Percentiles rank a stretch among this genome's conserved stretches.
phyloP scores from a whole-genome alignment of 1,140 invertebrate species.

The Wasmannia auropunctata region DNA sequence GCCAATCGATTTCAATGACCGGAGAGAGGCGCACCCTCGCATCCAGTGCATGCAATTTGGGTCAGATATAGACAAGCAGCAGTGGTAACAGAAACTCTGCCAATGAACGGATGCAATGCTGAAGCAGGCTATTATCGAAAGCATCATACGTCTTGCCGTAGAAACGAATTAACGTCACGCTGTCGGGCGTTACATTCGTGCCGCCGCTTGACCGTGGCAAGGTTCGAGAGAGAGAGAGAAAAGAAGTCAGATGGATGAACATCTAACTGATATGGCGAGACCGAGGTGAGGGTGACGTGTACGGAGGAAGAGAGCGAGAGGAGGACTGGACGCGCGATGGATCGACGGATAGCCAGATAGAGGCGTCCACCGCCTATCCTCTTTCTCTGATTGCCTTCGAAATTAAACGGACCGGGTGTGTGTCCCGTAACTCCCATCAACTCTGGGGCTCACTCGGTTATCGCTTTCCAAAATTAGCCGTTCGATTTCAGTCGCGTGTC shows the following conservation, averaged over 20 bases:
- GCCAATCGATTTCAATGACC: constrained; percentile 23
- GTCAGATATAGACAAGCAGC: constrained; percentile 31
- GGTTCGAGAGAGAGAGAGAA: not conserved
- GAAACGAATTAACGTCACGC: constrained; percentile 75
- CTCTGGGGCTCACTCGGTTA: constrained; percentile 49
- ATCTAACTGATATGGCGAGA: constrained; percentile 48
- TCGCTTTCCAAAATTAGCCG: constrained; percentile 70
- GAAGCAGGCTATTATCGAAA: constrained; percentile 48
- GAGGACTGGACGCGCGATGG: constrained; percentile 17
- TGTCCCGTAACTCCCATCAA: constrained; percentile 60
- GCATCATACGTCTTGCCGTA: constrained; percentile 69
- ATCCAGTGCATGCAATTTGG: constrained; percentile 35
- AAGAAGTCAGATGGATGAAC: constrained; percentile 50
- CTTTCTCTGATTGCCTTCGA: constrained; percentile 68
- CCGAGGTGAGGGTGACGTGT: constrained; percentile 20
- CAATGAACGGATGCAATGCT: constrained; percentile 58
- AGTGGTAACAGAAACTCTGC: constrained; percentile 26
- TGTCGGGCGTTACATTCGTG: constrained; percentile 52
- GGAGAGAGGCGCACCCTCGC: not conserved
- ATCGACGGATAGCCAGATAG: constrained; percentile 42
- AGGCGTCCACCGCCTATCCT: constrained; percentile 42
- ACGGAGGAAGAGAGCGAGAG: constrained; percentile 25
- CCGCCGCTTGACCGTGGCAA: constrained; percentile 44
- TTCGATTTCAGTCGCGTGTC: constrained; percentile 61
- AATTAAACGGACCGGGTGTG: constrained; percentile 66